These are phyloP conservation scores for Gymnoscopelus microlampas DNA, from an alignment of 2,797 vertebrate genomes.

Conservation along the genomic window DNA sequence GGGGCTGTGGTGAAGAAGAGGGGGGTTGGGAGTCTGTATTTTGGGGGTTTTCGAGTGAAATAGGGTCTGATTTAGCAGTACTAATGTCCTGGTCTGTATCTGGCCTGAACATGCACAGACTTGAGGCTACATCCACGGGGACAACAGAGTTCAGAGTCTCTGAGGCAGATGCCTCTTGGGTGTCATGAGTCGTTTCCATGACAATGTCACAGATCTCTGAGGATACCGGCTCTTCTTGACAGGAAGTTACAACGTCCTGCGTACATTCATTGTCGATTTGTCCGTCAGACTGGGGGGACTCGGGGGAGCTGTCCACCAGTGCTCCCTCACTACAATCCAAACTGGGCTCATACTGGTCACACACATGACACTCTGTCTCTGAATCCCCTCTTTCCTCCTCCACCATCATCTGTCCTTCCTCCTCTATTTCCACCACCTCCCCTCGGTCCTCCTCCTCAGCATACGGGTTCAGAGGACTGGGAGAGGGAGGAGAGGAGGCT, in stretches of 20 bases:
- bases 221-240: slow-evolving; percentile 56
- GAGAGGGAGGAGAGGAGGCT: slow-evolving; percentile 40
- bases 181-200: slow-evolving; percentile 45
- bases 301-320: slow-evolving; percentile 54
- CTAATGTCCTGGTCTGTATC: slow-evolving; percentile 43
- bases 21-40: slow-evolving; percentile 39
- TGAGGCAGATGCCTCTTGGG: slow-evolving; percentile 45
- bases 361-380: slow-evolving; percentile 62
- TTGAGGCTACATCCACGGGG: slow-evolving; percentile 42
- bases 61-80: slow-evolving; percentile 55
- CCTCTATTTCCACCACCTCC: slow-evolving; percentile 16
- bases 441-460: slow-evolving; percentile 50
- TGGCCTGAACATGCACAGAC: slow-evolving; percentile 40
- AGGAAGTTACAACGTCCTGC: slow-evolving; percentile 66
- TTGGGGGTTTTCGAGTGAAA: slow-evolving; percentile 12
- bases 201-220: slow-evolving; percentile 42
- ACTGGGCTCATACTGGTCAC: slow-evolving; percentile 70
- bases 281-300: slow-evolving; percentile 37
- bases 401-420: slow-evolving; percentile 19
- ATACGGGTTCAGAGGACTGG: slow-evolving; percentile 64
- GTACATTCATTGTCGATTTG: slow-evolving; percentile 57
- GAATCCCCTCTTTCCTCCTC: slow-evolving; percentile 51
- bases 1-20: slow-evolving; percentile 49
- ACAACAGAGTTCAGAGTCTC: slow-evolving; percentile 56
- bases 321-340: slow-evolving; percentile 61